A percentile compares a stretch with the other conserved stretches of the same genome.
Evolutionary conservation across 2,113 vertebrate species (phyloP).

Genomic region (Sula dactylatra): DNA sequence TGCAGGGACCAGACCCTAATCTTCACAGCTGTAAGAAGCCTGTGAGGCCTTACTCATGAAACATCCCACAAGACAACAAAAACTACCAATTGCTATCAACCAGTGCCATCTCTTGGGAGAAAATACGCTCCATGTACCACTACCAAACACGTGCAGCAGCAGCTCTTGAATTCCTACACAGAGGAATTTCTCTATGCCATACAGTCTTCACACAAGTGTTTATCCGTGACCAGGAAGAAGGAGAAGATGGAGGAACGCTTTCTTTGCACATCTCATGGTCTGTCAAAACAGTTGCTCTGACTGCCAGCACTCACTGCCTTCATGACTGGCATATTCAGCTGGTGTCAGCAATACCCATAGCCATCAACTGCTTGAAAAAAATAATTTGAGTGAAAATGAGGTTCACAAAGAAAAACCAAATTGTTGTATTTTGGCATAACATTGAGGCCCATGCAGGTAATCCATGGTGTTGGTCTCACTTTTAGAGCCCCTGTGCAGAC

Average conservation of each 20-base stretch:
- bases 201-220: not conserved
- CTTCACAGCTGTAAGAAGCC: not conserved
- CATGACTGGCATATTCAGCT: not conserved
- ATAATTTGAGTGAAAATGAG: not conserved
- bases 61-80: not conserved
- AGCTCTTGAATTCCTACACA: not conserved
- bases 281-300: conserved; percentile 24
- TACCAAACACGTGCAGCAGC: not conserved
- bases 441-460: not conserved
- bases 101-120: not conserved
- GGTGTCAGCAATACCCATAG: not conserved
- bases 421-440: not conserved
- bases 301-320: not conserved
- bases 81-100: not conserved
- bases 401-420: not conserved
- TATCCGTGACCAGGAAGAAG: not conserved
- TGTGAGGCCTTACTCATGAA: not conserved
- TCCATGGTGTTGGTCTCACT: not conserved
- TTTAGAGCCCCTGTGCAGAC: not conserved
- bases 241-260: not conserved
- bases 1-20: not conserved
- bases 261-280: not conserved
- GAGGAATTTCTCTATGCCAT: not conserved
- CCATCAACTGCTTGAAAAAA: not conserved
- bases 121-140: accelerated